A percentile compares a stretch with the other conserved stretches of the same genome.
phyloP scores from a whole-genome alignment of 2,888 invertebrate genomes.

The Drosophila crucigera region DNA sequence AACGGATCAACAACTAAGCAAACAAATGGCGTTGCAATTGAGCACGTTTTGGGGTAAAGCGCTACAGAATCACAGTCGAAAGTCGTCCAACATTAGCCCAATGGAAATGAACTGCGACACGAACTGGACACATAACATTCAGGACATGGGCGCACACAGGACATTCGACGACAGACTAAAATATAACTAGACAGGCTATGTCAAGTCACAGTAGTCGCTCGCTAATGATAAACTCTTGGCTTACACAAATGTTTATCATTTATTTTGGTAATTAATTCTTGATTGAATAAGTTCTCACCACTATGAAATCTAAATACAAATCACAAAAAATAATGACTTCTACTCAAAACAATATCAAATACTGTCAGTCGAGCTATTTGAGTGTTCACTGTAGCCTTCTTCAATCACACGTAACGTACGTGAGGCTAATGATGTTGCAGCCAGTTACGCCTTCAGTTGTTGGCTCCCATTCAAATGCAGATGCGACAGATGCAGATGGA shows the following conservation, averaged over 20 bases:
- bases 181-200: slow-evolving; percentile 17
- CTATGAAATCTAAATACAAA: background rate
- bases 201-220: slow-evolving; percentile 16
- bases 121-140: slow-evolving; percentile 32
- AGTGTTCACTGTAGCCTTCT: slow-evolving; percentile 18
- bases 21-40: slow-evolving; percentile 82
- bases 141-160: slow-evolving; percentile 3
- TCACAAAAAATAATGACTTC: background rate
- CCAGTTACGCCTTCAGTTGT: slow-evolving; percentile 22
- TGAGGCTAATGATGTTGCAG: slow-evolving; percentile 70
- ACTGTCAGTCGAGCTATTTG: background rate
- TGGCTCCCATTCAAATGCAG: slow-evolving; percentile 14
- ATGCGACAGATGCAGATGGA: slow-evolving; percentile 6
- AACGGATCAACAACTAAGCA: slow-evolving; percentile 76
- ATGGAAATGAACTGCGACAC: slow-evolving; percentile 79
- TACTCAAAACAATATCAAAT: background rate
- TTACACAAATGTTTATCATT: background rate
- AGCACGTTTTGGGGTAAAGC: slow-evolving; percentile 79
- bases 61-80: slow-evolving; percentile 52
- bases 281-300: background rate
- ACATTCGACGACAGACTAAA: slow-evolving; percentile 1
- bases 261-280: background rate
- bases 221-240: background rate
- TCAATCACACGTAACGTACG: slow-evolving; percentile 51
- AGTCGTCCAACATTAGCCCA: slow-evolving; percentile 48